Base-by-base conservation (phyloP, 1,140 invertebrate species). In the Drosophila bocki region DNA sequence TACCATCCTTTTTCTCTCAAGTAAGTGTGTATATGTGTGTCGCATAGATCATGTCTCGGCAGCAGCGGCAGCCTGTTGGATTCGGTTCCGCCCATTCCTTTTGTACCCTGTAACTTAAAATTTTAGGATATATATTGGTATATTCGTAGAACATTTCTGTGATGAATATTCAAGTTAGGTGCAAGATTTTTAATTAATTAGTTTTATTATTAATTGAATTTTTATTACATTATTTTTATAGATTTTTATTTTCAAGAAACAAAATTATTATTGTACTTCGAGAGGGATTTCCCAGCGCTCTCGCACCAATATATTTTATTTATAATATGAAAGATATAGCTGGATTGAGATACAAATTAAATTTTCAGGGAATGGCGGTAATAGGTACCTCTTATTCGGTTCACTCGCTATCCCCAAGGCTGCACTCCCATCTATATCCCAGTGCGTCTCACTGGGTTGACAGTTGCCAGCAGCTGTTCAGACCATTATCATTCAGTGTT, bases 401-500 rank as follows among this genome's bases (percentile, higher is more conserved):
- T 45, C 13, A n/a, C 0, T 26, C 12, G 0, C 5, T 8, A 0
- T 37, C n/a, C 2, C 12, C 8, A 4, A 7, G 9, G 9, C n/a
- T 54, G 15, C 7, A 7, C 35, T 37, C 32, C 19, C 35, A 17
- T n/a, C 37, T 22, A 63, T 68, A 64, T 82, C 74, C 63, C 68
- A 82, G 42, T 67, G 57, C 50, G 50, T 47, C 61, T 62, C 74
- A 53, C 41, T 47, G 41, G 32, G 41, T 79, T 84, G 85, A 85
- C 81, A 85, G 85, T 78, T 80, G 84, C 78, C 69, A 62, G 85
- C 85, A 88, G 85, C 85, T 88, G 85, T 72, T 81, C 44, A 42
- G 35, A 67, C 63, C 84, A 90, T 88, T 88, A 90, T 88, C 68
- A 78, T 78, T 70, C 39, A 41, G 53, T 85, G 85, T 88, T 88